A percentile compares a stretch with the other conserved stretches of the same genome.
These are phyloP conservation scores for Leuciscus idus DNA, from an alignment of 2,113 vertebrate species.

Conservation along the genomic window DNA sequence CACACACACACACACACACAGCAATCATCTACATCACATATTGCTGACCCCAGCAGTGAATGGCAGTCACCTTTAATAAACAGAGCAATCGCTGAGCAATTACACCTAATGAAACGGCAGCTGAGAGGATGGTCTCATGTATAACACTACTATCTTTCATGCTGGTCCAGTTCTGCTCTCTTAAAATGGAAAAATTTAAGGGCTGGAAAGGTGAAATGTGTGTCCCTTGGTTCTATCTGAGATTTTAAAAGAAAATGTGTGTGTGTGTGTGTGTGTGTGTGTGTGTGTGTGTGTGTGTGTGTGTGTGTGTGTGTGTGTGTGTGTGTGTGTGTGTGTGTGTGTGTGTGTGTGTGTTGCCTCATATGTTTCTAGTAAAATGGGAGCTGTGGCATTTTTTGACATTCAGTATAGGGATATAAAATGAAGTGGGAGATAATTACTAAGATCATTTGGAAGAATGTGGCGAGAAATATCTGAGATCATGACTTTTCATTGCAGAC, in stretches of 20 bases:
- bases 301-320: no score
- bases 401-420: not conserved
- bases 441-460: not conserved
- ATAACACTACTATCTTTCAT: constrained; percentile 57
- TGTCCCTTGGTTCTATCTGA: not conserved
- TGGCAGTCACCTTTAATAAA: constrained; percentile 73
- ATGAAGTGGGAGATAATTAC: no score
- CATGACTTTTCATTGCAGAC: not conserved
- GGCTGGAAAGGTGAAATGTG: not conserved
- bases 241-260: not conserved
- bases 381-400: not conserved
- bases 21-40: constrained; percentile 71
- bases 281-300: no score
- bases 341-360: not conserved
- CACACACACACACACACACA: not conserved
- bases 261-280: no score
- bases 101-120: constrained; percentile 79
- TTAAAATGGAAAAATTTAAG: constrained; percentile 41
- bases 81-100: constrained; percentile 68
- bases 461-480: not conserved
- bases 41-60: constrained; percentile 57
- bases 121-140: constrained; percentile 63
- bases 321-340: not conserved
- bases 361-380: not conserved
- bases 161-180: constrained; percentile 53